Conservation (phyloP, 2,797 vertebrate genomes). For the Macropodus opercularis region DNA sequence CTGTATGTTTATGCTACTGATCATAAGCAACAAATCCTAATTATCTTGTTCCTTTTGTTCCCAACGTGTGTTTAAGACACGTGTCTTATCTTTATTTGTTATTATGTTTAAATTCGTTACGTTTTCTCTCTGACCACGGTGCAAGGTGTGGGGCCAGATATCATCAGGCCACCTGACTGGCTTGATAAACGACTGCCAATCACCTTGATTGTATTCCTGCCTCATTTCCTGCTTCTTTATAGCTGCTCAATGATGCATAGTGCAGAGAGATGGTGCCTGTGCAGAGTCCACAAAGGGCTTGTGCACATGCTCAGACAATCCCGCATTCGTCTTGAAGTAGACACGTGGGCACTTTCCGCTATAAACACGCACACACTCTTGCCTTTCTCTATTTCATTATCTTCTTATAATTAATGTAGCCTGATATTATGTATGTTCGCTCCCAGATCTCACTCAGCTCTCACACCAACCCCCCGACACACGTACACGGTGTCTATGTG, state of each 20-base stretch:
- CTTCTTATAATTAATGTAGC: constrained; percentile 80
- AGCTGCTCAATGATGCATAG: constrained; percentile 67
- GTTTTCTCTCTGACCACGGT: constrained; percentile 17
- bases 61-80: not conserved
- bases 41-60: no score
- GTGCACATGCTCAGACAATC: not conserved
- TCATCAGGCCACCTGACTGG: constrained; percentile 56
- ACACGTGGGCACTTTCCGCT: constrained; percentile 10
- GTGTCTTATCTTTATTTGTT: no score
- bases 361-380: constrained; percentile 25
- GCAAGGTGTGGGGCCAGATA: constrained; percentile 33
- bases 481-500: constrained; percentile 8
- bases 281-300: constrained; percentile 12
- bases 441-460: constrained; percentile 57
- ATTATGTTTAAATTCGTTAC: no score
- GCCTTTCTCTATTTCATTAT: constrained; percentile 81
- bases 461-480: not conserved
- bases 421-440: constrained; percentile 72
- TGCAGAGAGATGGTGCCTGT: constrained; percentile 62
- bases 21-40: not conserved
- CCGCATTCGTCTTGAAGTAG: constrained; percentile 14
- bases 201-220: constrained; percentile 68
- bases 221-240: constrained; percentile 75
- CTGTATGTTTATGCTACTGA: not conserved
- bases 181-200: constrained; percentile 65